Percentiles rank a stretch among this genome's conserved stretches.
Evolutionary conservation across 1,140 invertebrate genomes (phyloP).

Genomic region (Dreissena polymorpha): DNA sequence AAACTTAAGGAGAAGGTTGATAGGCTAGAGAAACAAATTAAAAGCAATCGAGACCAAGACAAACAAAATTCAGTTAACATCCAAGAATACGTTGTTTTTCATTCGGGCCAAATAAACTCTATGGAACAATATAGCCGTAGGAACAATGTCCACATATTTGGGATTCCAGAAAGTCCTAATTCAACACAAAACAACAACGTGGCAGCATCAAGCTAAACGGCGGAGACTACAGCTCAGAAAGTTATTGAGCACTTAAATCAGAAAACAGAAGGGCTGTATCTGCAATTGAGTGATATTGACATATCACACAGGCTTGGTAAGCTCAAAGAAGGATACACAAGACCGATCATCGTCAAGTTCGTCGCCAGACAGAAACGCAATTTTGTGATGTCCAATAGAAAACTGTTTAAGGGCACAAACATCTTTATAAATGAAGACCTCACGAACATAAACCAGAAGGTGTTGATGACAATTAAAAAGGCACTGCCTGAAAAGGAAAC

Average conservation of each 20-base stretch:
- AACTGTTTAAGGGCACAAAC: constrained; percentile 6
- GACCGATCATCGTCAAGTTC: constrained; percentile 16
- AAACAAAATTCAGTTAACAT: not conserved
- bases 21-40: not conserved
- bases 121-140: constrained; percentile 5
- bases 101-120: not conserved
- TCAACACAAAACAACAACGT: not conserved
- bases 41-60: not conserved
- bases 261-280: not conserved
- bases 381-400: not conserved
- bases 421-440: constrained; percentile 24
- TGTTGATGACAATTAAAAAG: not conserved
- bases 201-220: not conserved
- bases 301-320: constrained; percentile 31
- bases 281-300: constrained; percentile 9
- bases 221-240: not conserved
- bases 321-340: no score
- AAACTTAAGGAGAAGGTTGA: not conserved
- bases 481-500: not conserved
- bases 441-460: constrained; percentile 5
- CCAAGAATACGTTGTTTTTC: not conserved
- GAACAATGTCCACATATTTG: not conserved
- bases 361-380: not conserved
- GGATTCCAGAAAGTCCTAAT: not conserved
- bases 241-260: constrained; percentile 2